Conservation (phyloP, 2,113 vertebrate genomes). For the Albula goreensis region DNA sequence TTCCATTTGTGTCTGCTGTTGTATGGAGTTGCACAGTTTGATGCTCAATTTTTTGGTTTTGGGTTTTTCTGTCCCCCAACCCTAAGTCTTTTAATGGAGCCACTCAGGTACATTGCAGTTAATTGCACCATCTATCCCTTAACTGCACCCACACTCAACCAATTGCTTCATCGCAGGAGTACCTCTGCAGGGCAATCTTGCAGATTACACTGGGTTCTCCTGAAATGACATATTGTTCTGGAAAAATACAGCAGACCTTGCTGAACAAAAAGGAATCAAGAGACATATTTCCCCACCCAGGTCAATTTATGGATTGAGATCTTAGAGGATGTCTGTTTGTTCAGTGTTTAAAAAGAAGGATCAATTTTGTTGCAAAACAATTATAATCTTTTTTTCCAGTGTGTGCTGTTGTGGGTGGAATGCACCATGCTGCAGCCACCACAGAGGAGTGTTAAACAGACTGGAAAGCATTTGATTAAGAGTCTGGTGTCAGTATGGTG, state of each 20-base stretch:
- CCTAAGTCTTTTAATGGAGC: constrained; percentile 29
- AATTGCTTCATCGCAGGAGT: background rate
- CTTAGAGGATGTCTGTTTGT: constrained; percentile 11
- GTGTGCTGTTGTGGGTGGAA: background rate
- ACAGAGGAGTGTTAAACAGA: constrained; percentile 3
- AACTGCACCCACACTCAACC: background rate
- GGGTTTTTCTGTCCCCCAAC: background rate
- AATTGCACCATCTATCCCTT: constrained; percentile 30
- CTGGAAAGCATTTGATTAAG: constrained; percentile 21
- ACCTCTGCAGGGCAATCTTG: constrained; percentile 18
- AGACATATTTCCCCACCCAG: constrained; percentile 17
- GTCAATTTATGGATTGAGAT: constrained; percentile 32
- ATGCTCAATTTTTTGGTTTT: background rate
- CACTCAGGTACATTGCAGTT: constrained; percentile 36
- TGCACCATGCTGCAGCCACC: background rate
- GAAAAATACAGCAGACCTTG: background rate
- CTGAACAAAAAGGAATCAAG: constrained; percentile 26
- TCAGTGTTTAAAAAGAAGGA: background rate
- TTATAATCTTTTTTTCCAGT: background rate
- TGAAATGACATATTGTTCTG: constrained; percentile 4
- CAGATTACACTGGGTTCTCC: background rate
- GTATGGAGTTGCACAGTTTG: constrained; percentile 5
- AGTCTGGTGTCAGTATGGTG: background rate
- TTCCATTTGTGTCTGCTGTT: background rate
- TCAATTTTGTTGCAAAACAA: background rate